Evolutionary conservation across 2,888 invertebrate species (phyloP), one percentile per base, ranked within the genome.

Genomic region (Agelastica alni): DNA sequence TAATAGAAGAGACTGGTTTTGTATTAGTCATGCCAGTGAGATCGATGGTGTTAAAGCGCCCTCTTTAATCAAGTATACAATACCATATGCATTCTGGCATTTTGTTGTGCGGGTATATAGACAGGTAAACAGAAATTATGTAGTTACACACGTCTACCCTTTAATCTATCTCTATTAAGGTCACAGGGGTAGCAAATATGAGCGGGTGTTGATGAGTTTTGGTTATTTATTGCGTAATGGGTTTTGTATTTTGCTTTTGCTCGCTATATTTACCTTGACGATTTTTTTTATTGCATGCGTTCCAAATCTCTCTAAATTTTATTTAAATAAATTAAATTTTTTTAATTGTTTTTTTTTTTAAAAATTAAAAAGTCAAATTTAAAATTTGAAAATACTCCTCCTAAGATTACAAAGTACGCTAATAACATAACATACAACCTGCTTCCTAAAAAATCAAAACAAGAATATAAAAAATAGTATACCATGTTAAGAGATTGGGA

Each of bases 21-120:
- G 66, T 71, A 71, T 73, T 70, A 72, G 70, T 72, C 70, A 73
- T 69, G 71, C 64, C 66, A 68, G 57, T 53, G 63, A 70, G 70
- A 71, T 73, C 71, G 70, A 73, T 71, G 66, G 70, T 62, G 66
- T 63, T 72, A 72, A 73, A 64, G 69, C 63, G 60, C 61, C 66
- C 63, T 64, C 64, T 63, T 66, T 65, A 69, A 69, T 69, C 69
- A 69, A 68, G 67, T 65, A 20, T 20, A 67, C 63, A 63, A 66
- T 60, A 64, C 64, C 56, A 63, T 64, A 62, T 59, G 55, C 55
- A 60, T 56, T 62, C 61, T 59, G 61, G 59, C 61, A 63, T 62
- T 62, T 62, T 60, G 61, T 64, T 57, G 34, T 36, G 41, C 54
- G 54, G 34, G 55, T 39, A 61, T 57, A 47, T 57, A 55, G 59